Conservation (phyloP, 2,113 vertebrate genomes). For the Sinocyclocheilus anophthalmus region DNA sequence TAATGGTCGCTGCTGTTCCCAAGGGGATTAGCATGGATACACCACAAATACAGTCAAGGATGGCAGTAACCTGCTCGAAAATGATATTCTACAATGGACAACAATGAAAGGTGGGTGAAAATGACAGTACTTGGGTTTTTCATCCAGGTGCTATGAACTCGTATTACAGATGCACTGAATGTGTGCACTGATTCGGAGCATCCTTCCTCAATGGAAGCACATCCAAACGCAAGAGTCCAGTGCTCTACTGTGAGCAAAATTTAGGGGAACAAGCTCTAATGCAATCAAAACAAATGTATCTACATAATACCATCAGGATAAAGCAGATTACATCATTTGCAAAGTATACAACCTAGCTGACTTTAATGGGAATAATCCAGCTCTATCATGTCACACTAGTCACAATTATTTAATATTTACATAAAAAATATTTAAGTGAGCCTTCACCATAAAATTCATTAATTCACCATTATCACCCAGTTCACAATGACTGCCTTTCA, state of each 20-base stretch:
- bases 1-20: neutral
- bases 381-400: neutral
- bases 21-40: neutral
- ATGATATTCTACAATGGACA: neutral
- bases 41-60: slow-evolving; percentile 22
- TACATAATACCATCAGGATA: neutral
- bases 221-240: neutral
- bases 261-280: neutral
- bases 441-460: neutral
- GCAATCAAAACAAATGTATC: neutral
- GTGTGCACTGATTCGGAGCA: neutral
- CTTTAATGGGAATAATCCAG: neutral
- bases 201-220: neutral
- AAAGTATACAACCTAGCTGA: neutral
- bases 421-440: neutral
- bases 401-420: neutral
- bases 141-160: neutral
- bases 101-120: neutral
- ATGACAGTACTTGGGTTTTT: slow-evolving; percentile 3
- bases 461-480: neutral
- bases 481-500: neutral
- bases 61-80: neutral
- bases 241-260: neutral
- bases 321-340: neutral
- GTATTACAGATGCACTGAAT: neutral